Percentiles rank a stretch among this genome's conserved stretches.
Conservation (phyloP, 2,888 invertebrate genomes). For the Thera britannica region DNA sequence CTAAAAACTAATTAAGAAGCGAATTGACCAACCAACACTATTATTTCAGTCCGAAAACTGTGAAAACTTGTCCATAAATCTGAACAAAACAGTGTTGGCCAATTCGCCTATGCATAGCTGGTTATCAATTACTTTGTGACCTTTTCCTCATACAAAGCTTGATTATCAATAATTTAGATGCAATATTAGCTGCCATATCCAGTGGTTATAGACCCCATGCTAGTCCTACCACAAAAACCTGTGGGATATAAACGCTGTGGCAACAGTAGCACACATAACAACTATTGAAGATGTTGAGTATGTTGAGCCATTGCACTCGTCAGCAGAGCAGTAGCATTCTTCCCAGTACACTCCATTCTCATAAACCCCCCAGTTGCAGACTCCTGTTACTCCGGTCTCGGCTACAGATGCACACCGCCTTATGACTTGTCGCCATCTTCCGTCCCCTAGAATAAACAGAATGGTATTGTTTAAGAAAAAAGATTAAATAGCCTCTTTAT, state of each 20-base stretch:
- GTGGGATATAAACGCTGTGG: slow-evolving; percentile 8
- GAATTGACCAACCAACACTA: no score
- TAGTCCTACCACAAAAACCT: slow-evolving; percentile 18
- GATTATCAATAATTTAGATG: background rate
- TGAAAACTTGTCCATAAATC: no score
- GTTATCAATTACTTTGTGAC: no score
- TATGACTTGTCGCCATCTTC: slow-evolving; percentile 96
- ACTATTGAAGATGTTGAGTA: slow-evolving; percentile 52
- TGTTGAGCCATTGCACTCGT: slow-evolving; percentile 90
- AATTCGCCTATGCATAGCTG: no score
- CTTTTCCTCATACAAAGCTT: background rate
- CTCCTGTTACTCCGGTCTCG: slow-evolving; percentile 96
- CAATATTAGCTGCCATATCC: slow-evolving; percentile 4
- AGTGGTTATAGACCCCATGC: slow-evolving; percentile 2
- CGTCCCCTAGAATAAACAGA: slow-evolving; percentile 90
- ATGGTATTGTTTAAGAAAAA: background rate
- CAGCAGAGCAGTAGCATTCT: slow-evolving; percentile 97
- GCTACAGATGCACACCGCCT: slow-evolving; percentile 95
- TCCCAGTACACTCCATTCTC: slow-evolving; percentile 98
- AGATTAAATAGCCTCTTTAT: no score
- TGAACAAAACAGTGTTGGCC: no score
- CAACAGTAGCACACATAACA: slow-evolving; percentile 44
- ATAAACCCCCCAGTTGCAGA: slow-evolving; percentile 98
- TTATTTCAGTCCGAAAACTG: no score
- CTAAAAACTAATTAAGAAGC: no score